Evolutionary conservation across 2,113 vertebrate species (phyloP).

Genomic region (Tautogolabrus adspersus): DNA sequence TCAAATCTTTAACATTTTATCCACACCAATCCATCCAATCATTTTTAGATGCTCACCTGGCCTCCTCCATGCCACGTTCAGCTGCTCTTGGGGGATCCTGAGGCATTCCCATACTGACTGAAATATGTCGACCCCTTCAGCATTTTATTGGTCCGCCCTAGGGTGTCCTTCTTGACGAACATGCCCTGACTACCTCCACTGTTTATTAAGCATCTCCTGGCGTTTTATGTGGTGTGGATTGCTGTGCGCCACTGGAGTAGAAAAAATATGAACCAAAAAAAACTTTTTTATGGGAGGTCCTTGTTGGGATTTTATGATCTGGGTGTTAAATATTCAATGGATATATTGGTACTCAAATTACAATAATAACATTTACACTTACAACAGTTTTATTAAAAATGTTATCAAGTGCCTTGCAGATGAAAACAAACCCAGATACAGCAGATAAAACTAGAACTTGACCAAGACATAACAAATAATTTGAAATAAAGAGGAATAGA

Average conservation of each 20-base stretch:
- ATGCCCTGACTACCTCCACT: not conserved
- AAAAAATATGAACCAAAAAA: not conserved
- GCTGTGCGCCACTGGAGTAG: not conserved
- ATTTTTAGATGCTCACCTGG: not conserved
- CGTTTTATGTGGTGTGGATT: not conserved
- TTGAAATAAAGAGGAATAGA: too few relatives aligned
- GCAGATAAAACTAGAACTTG: too few relatives aligned
- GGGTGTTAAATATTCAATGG: too few relatives aligned
- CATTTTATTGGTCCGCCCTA: conserved; percentile 44
- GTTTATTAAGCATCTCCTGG: conserved; percentile 7
- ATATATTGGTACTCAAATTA: too few relatives aligned
- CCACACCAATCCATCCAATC: not conserved
- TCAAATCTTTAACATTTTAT: not conserved
- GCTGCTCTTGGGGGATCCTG: conserved; percentile 36
- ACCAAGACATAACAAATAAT: too few relatives aligned
- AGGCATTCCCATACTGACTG: conserved; percentile 18
- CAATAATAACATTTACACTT: too few relatives aligned
- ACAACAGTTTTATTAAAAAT: too few relatives aligned
- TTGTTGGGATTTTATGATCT: not conserved
- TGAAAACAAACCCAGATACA: too few relatives aligned
- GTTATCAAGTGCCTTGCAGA: too few relatives aligned
- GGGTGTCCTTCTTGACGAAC: conserved; percentile 24
- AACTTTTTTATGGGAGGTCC: not conserved
- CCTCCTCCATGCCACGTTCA: conserved; percentile 25
- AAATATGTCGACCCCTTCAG: conserved; percentile 37